Evolutionary conservation across 64 coral and sea anemone species (phyloP), one percentile per base, ranked within the genome.

Genomic region (Platygyra sinensis): DNA sequence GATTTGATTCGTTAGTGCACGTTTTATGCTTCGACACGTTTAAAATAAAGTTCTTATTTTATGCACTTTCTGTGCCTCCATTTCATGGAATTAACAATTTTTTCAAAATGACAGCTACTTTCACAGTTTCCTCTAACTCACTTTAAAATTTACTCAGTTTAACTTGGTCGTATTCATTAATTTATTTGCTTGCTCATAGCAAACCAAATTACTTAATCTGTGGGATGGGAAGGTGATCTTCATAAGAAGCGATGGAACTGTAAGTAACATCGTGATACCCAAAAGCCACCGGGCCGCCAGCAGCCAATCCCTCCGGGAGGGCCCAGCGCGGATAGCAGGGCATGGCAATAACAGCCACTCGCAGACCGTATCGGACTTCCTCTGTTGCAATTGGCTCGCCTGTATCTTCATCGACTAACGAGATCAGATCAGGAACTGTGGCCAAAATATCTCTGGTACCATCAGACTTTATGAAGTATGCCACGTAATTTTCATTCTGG

Each of bases 401-500:
- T 78, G 87, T 98, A 52, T 98, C 94, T 71, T 79, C 65, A 65
- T 95, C 94, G 2, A 98, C 94, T 39, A 95, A 80, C 39, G 93
- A 90, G 59, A 98, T 98, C 17, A 98, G 86, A 51, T 98, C 96
- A 13, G 96, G 96, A 0, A 93, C 94, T 9, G 90, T 92, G 18
- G 94, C 94, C 5, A 90, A 28, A 46, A 95, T 54, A 60, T 89
- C 75, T 82, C 78, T 98, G 20, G 91, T 79, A 64, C 87, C 91
- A 72, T 91, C 84, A 74, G 78, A 25, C 12, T 55, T 89, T 4
- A 73, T 89, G 8, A 38, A 72, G 27, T 90, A 92, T 39, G 82
- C 96, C 22, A 94, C 59, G 67, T 90, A 80, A 54, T 98, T 98
- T 75, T 98, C 96, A 77, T 98, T 98, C 86, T 98, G 96, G 82